phyloP scores from a whole-genome alignment of 1,140 invertebrate species.

The Caenorhabditis inopinata region DNA sequence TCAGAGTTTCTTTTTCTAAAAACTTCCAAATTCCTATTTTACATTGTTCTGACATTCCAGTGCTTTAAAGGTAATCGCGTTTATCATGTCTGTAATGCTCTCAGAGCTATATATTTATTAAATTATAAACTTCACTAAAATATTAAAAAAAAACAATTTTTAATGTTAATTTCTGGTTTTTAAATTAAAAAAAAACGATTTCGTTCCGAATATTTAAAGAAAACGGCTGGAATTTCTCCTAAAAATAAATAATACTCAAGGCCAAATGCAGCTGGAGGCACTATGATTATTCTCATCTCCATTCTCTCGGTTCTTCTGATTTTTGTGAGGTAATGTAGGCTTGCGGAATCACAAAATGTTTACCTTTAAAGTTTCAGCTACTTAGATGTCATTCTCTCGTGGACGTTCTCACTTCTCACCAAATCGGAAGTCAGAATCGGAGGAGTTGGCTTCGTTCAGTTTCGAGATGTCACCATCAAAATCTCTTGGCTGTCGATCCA shows the following conservation, averaged over 20 bases:
- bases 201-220: no score
- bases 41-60: no score
- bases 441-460: constrained; percentile 21
- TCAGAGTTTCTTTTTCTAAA: not conserved
- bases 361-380: constrained; percentile 35
- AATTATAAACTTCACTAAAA: no score
- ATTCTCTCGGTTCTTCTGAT: not conserved
- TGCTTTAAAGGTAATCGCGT: not conserved
- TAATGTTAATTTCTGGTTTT: no score
- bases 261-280: constrained; percentile 8
- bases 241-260: not conserved
- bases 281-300: not conserved
- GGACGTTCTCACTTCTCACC: constrained; percentile 1
- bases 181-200: no score
- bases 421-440: constrained; percentile 30
- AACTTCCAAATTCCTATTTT: no score
- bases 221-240: not conserved
- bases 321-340: not conserved
- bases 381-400: constrained; percentile 21
- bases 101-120: no score
- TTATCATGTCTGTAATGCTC: no score
- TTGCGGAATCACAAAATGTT: no score
- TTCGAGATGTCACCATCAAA: constrained; percentile 16
- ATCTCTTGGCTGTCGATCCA: constrained; percentile 15
- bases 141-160: no score